Base-by-base conservation (phyloP, 1,140 invertebrate species). In the Apis laboriosa region DNA sequence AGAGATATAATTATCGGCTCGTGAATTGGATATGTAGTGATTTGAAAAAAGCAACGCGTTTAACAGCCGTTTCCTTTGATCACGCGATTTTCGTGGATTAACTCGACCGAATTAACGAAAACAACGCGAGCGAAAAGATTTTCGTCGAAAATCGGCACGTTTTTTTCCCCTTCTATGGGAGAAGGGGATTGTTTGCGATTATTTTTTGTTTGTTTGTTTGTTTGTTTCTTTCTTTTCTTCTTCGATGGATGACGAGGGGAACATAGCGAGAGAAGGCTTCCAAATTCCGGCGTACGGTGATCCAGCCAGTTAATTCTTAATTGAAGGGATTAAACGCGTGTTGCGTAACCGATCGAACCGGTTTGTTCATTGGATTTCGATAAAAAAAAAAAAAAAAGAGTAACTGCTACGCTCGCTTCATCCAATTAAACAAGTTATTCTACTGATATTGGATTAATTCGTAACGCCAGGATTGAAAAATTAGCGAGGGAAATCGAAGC, bases 231-330 rank as follows among this genome's bases (percentile, higher is more conserved):
- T 24, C 12, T 24, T 24, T n/a, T 3, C 4, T 4, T 24, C 12
- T 11, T 24, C 2, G 15, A 17, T 51, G 49, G 49, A 11, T 1
- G 43, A 7, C 34, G 34, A 43, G 34, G 5, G 34, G 5, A 43
- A 43, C 5, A 4, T 2, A 9, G n/a, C 9, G n/a, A 15, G 11
- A n/a, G 28, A 9, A 11, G 7, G 12, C 5, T 21, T 73, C 2
- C 15, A 56, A 19, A 53, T n/a, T 58, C 28, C 21, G 49, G 28
- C 13, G 17, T 24, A 17, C 5, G 34, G 55, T 66, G 75, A 77
- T 77, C 55, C 24, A 24, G 63, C 17, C 75, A 55, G 63, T 77
- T 77, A 66, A 67, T 51, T 66, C 75, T 77, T 77, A 64, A 77
- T 66, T 17, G 61, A 55, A 12, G 21, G 19, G 75, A 77, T 66